These are phyloP conservation scores for Tethya wilhelma DNA, from an alignment of 37 sponge, comb jelly and placozoan genomes.

Conservation along the genomic window DNA sequence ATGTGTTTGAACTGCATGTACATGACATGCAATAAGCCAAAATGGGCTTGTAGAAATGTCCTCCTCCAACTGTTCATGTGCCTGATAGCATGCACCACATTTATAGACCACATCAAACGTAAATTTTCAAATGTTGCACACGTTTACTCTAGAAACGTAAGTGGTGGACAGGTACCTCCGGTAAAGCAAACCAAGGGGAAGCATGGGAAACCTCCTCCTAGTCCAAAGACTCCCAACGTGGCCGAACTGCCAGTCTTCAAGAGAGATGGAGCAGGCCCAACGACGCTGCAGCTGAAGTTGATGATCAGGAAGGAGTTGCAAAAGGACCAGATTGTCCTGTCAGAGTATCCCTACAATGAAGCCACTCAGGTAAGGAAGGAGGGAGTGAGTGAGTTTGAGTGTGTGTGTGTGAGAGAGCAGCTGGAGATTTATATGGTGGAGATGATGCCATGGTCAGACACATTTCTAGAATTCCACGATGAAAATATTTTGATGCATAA, in stretches of 20 bases:
- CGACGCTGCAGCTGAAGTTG: constrained; percentile 71
- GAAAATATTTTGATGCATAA: too few species aligned
- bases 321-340: constrained; percentile 41
- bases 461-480: too few species aligned
- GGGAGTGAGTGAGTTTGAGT: neutral
- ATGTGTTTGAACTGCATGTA: neutral
- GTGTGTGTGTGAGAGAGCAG: neutral
- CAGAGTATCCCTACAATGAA: constrained; percentile 51
- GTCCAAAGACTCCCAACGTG: neutral
- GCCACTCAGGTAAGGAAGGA: neutral
- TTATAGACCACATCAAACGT: neutral
- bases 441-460: too few species aligned
- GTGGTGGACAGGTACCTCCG: neutral
- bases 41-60: neutral
- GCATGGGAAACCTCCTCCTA: neutral
- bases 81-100: too few species aligned
- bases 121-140: neutral
- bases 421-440: too few species aligned
- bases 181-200: constrained; percentile 12
- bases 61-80: too few species aligned
- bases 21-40: neutral
- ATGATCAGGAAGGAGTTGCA: constrained; percentile 56
- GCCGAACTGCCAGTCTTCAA: neutral
- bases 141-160: neutral
- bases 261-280: constrained; percentile 26